Evolutionary conservation across 2,113 vertebrate species (phyloP).

Genomic region (Myotis davidii): DNA sequence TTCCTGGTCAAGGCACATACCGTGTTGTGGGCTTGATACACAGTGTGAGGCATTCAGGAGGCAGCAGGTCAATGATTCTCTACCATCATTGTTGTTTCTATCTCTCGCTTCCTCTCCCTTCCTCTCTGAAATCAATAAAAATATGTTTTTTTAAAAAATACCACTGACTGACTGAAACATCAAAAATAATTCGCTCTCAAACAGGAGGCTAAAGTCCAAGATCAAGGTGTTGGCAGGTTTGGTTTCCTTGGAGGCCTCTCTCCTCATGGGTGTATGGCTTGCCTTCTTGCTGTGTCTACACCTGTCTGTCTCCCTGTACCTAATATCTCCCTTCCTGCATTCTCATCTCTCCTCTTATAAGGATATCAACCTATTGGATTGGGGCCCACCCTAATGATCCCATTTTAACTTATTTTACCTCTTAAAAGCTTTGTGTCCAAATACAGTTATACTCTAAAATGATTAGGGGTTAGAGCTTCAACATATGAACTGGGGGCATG

Average conservation of each 20-base stretch:
- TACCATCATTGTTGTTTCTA: too few relatives aligned
- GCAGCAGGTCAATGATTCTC: too few relatives aligned
- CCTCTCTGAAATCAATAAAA: too few relatives aligned
- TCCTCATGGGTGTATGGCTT: too few relatives aligned
- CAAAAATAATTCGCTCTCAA: background rate
- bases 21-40: too few relatives aligned
- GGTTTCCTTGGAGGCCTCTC: background rate
- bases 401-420: background rate
- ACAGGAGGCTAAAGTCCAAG: background rate
- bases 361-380: background rate
- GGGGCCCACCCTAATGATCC: background rate
- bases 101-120: too few relatives aligned
- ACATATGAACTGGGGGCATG: background rate
- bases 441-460: background rate
- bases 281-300: background rate
- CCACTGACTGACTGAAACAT: background rate
- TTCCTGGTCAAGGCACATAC: too few relatives aligned
- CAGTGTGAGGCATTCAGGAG: too few relatives aligned
- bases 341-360: background rate
- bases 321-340: too few relatives aligned
- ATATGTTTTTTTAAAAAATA: background rate
- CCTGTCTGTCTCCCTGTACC: background rate
- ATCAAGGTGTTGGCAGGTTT: background rate
- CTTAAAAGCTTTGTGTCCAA: background rate
- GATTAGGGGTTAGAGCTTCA: background rate